Base-by-base conservation (phyloP, 2,888 invertebrate genomes). In the Tenthredo mesomela region DNA sequence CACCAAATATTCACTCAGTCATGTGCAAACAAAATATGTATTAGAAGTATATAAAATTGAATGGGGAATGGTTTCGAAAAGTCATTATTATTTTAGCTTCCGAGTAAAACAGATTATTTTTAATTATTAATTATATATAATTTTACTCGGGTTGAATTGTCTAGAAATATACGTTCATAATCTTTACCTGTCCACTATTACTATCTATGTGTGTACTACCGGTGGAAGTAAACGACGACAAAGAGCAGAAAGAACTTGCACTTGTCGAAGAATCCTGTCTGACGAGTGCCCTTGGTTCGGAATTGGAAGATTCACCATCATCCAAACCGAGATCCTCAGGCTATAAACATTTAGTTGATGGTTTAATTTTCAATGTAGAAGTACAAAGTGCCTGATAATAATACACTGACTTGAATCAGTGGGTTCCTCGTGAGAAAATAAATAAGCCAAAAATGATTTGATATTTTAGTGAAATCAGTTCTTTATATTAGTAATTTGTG, bases 291-390 rank as follows among this genome's bases (percentile, higher is more conserved):
- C 2, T 33, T 33, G 3, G 33, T 43, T 18, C 43, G 0, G 43
- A 40, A 75, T 75, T 75, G 1, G 73, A 75, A 71, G 71, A 71
- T 21, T 10, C 47, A 47, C 7, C n/a, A 43, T 43, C 73, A 75
- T n/a, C 73, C 47, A 18, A 75, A 43, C n/a, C 47, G n/a, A 43
- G n/a, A 75, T 75, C 47, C 73, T 25, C 25, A 75, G 21, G 25
- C 73, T 40, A 21, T 43, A n/a, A 21, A 75, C 25, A 7, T 47
- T 15, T 47, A 47, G 0, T 47, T 10, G 15, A 25, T 75, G 40
- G 9, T n/a, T 75, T 2, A 43, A 71, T 71, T 75, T 75, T 18
- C 73, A 75, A 75, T 18, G 12, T 25, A 75, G 73, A 40, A 75
- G 43, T 75, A 43, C 29, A 29, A 33, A 12, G 71, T 15, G n/a